These are phyloP conservation scores for Sinocyclocheilus maitianheensis DNA, from an alignment of 2,113 vertebrate species.

Conservation along the genomic window DNA sequence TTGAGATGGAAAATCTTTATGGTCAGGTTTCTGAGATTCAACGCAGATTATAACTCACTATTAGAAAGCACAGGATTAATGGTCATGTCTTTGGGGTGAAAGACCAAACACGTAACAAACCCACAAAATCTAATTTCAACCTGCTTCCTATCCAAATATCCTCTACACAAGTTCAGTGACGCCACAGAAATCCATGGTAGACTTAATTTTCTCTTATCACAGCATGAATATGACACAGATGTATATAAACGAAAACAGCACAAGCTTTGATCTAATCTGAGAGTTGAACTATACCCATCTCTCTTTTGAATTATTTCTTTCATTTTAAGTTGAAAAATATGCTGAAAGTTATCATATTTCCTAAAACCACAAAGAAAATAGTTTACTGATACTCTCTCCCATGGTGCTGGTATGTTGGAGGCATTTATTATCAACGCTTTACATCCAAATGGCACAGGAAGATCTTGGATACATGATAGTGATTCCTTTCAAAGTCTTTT, in stretches of 20 bases:
- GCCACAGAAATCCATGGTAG: conserved; percentile 14
- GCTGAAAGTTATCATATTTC: background rate
- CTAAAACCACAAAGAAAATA: background rate
- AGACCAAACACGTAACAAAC: background rate
- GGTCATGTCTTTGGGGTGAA: too few relatives aligned
- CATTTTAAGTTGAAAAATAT: conserved; percentile 26
- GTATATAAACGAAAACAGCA: conserved; percentile 13
- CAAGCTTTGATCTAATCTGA: conserved; percentile 6
- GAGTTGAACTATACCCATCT: conserved; percentile 4
- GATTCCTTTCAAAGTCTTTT: conserved; percentile 40
- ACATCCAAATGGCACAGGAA: conserved; percentile 13
- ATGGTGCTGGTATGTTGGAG: conserved; percentile 1
- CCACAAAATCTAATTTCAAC: background rate
- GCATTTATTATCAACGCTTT: background rate
- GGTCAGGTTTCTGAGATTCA: background rate
- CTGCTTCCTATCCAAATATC: background rate
- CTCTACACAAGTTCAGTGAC: background rate
- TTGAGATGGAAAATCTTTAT: background rate
- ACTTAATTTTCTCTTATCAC: conserved; percentile 18
- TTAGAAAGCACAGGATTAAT: background rate
- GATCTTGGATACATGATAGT: background rate
- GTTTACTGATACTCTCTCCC: background rate
- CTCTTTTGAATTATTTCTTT: conserved; percentile 21
- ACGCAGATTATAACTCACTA: background rate
- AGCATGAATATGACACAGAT: conserved; percentile 22